Conservation (phyloP, 1,140 invertebrate species). For the Periplaneta americana region DNA sequence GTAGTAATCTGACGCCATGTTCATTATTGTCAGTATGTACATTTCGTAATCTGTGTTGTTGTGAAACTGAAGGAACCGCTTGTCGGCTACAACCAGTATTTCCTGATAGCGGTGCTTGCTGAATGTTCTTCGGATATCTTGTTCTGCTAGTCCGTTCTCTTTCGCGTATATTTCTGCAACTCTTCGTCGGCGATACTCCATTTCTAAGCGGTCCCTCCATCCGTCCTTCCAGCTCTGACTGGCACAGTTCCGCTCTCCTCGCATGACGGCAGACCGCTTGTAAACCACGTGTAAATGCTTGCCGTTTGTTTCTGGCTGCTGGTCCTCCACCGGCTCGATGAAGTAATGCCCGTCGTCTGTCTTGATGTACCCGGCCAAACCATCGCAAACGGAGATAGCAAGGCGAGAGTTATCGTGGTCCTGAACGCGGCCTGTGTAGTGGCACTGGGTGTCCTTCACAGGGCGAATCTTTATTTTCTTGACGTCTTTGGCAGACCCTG, state of each 20-base stretch:
- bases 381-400: constrained; percentile 54
- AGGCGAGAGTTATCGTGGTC: constrained; percentile 43
- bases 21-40: constrained; percentile 66
- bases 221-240: no score
- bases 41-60: constrained; percentile 52
- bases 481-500: constrained; percentile 14
- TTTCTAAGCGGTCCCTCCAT: neutral
- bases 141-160: no score
- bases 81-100: constrained; percentile 56
- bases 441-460: constrained; percentile 39
- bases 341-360: constrained; percentile 40
- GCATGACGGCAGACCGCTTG: no score
- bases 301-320: constrained; percentile 36
- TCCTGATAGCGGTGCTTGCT: constrained; percentile 37
- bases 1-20: constrained; percentile 57
- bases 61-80: constrained; percentile 58
- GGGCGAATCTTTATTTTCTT: constrained; percentile 28
- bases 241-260: no score
- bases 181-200: neutral
- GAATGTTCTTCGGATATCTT: neutral
- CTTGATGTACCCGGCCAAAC: constrained; percentile 46
- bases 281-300: constrained; percentile 42
- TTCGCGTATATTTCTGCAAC: no score
- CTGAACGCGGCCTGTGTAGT: constrained; percentile 46
- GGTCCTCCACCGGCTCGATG: constrained; percentile 42